Conservation (phyloP, 2,113 vertebrate species). For the Gallinago jamesoni region DNA sequence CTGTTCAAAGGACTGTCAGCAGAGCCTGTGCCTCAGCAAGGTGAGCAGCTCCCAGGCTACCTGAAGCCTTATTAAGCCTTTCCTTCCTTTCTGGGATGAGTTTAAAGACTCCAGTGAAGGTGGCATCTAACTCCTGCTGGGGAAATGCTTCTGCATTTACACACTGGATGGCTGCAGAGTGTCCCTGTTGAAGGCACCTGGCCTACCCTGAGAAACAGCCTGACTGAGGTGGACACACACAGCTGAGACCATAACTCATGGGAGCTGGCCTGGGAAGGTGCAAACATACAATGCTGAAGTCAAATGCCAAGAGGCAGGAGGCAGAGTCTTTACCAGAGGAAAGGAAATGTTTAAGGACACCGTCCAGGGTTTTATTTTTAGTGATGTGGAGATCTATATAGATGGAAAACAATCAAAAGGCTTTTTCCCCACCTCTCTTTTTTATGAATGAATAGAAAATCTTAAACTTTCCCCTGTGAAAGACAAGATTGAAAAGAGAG, state of each 20-base stretch:
- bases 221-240: not conserved
- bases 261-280: not conserved
- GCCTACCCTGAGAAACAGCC: not conserved
- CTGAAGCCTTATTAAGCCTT: not conserved
- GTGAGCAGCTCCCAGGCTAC: not conserved
- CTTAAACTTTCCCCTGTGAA: not conserved
- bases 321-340: not conserved
- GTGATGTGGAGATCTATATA: not conserved
- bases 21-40: not conserved
- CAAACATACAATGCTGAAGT: not conserved
- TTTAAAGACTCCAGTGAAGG: not conserved
- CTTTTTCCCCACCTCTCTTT: rapidly evolving
- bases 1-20: not conserved
- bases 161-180: not conserved
- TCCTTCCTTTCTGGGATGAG: not conserved
- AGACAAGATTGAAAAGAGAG: not conserved
- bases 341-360: not conserved
- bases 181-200: not conserved
- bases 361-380: not conserved
- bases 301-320: not conserved
- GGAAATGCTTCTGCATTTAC: not conserved
- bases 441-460: not conserved
- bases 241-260: not conserved
- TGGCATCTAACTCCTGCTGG: not conserved
- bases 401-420: not conserved